phyloP scores from a whole-genome alignment of 2,888 invertebrate species.

The Napeogenes inachia region DNA sequence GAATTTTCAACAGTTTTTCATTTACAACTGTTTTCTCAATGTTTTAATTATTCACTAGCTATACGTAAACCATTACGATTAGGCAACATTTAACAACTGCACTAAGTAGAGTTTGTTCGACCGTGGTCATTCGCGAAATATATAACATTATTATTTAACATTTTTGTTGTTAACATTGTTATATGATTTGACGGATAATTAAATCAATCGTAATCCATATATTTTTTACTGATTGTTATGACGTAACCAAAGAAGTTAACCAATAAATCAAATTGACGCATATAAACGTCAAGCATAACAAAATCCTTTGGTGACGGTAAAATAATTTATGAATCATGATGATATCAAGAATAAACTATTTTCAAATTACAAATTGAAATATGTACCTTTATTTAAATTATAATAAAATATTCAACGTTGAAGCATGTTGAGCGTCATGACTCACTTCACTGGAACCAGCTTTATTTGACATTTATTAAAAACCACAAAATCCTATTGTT shows the following conservation, averaged over 20 bases:
- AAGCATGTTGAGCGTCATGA: neutral
- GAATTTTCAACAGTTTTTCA: too few species aligned
- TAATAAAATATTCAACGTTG: conserved; percentile 2
- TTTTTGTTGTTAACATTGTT: too few species aligned
- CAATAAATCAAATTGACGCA: too few species aligned
- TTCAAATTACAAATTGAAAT: neutral
- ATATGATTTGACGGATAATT: too few species aligned
- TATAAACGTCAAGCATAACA: neutral
- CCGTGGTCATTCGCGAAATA: neutral
- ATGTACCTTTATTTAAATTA: neutral
- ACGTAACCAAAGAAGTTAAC: too few species aligned
- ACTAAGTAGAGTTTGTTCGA: neutral
- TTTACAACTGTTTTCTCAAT: too few species aligned
- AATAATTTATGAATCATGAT: neutral
- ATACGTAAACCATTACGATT: too few species aligned
- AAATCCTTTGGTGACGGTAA: neutral
- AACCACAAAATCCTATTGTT: neutral
- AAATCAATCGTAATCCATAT: too few species aligned
- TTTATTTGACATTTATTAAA: neutral
- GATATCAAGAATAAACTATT: conserved; percentile 1
- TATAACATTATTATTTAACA: neutral
- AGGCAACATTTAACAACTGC: neutral
- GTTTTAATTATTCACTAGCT: too few species aligned
- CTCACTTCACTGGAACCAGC: neutral
- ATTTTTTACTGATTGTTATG: too few species aligned